A percentile compares a stretch with the other conserved stretches of the same genome.
phyloP scores from a whole-genome alignment of 2,797 vertebrate species.

The Mormyrus hasselquistii region DNA sequence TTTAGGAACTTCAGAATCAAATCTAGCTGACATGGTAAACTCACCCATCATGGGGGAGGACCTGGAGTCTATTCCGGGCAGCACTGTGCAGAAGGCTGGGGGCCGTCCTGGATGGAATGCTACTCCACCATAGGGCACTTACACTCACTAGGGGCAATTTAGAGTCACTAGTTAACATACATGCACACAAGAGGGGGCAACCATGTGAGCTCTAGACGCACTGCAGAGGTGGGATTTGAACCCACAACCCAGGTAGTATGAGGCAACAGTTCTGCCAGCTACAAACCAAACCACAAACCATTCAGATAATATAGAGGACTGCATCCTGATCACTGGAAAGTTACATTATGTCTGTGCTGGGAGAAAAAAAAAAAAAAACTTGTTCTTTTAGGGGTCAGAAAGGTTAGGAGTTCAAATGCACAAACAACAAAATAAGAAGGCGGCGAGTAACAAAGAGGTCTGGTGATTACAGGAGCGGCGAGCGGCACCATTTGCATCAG shows the following conservation, averaged over 20 bases:
- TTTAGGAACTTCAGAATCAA: background rate
- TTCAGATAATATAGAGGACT: background rate
- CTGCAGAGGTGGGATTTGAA: background rate
- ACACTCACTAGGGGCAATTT: background rate
- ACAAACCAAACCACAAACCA: background rate
- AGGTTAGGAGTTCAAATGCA: constrained; percentile 17
- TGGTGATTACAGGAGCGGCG: constrained; percentile 37
- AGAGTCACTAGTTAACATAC: background rate
- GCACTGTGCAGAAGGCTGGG: background rate
- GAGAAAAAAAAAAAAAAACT: background rate
- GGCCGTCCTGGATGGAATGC: background rate
- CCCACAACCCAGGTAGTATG: background rate
- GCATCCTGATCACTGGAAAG: background rate
- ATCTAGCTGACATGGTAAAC: background rate
- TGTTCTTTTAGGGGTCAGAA: constrained; percentile 20
- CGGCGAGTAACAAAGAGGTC: constrained; percentile 31
- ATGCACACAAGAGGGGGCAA: background rate
- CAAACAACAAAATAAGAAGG: background rate
- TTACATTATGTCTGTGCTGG: background rate
- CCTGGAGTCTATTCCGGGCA: background rate
- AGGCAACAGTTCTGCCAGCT: background rate
- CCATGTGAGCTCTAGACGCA: background rate
- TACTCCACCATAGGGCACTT: background rate
- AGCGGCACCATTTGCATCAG: constrained; percentile 65
- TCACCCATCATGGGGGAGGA: background rate